Base-by-base conservation (phyloP, 2,888 invertebrate genomes). In the Falcaria lacertinaria region DNA sequence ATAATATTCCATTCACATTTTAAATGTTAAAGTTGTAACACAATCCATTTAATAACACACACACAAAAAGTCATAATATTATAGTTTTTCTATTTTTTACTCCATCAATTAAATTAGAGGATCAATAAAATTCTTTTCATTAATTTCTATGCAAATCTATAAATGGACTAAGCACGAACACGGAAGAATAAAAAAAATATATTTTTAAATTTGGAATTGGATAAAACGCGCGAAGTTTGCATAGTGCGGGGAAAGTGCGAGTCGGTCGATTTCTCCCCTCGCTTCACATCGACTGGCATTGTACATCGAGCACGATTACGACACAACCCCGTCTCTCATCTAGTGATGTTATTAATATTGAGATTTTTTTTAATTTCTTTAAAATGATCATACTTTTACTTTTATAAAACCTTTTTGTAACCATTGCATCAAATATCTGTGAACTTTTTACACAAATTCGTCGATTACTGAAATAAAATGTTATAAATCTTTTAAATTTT, bases 201-300 rank as follows among this genome's bases (percentile, higher is more conserved):
- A 16, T 33, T 33, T 35, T 17, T 22, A 22, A 37, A 8, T 22
- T 22, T 22, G 1, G 22, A 22, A 25, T 58, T 56, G 53, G 52
- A 43, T 43, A 56, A 57, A 48, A 46, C 59, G 54, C 60, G 49
- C 49, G 42, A 32, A 39, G 42, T 54, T 14, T 43, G 22, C 15
- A 22, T 77, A 79, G 80, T 75, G 80, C 57, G 71, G 84, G 81
- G 85, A 85, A 85, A 84, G 86, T 62, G 63, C 53, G 52, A 47
- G 54, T 51, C 78, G 71, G 69, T 68, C 73, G 85, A 80, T 84
- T 84, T 84, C 86, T 72, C 85, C 61, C 69, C 66, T 62, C 64
- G 47, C 71, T 68, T 66, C 65, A 61, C 62, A 69, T 66, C 71
- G 74, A 83, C 80, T 84, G 81, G 64, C 69, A 45, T 52, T 55